These are phyloP conservation scores for Squalus acanthias DNA, from an alignment of 2,797 vertebrate genomes.

Conservation along the genomic window DNA sequence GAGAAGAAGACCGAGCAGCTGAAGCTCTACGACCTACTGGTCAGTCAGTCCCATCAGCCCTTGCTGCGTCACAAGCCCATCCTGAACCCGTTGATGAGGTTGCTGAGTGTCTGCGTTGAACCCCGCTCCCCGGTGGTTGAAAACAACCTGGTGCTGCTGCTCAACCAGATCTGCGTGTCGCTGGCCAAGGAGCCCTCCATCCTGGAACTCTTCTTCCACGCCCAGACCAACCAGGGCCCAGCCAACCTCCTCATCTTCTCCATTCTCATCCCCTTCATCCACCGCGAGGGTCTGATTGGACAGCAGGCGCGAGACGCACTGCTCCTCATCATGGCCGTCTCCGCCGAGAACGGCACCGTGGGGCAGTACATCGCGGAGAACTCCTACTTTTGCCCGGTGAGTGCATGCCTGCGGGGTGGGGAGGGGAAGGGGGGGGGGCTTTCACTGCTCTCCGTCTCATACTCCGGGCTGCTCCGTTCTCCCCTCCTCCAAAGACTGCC, in stretches of 20 bases:
- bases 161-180: slow-evolving; percentile 86
- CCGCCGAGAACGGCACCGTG: slow-evolving; percentile 72
- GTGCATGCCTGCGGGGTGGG: slow-evolving; percentile 37
- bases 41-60: slow-evolving; percentile 84
- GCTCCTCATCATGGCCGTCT: slow-evolving; percentile 90
- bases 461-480: no score
- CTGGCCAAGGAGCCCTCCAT: slow-evolving; percentile 80
- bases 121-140: slow-evolving; percentile 71
- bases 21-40: slow-evolving; percentile 92
- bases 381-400: slow-evolving; percentile 95
- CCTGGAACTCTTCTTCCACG: slow-evolving; percentile 81
- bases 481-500: no score
- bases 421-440: no score
- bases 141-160: slow-evolving; percentile 83
- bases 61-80: slow-evolving; percentile 76
- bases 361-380: slow-evolving; percentile 82
- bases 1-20: slow-evolving; percentile 70
- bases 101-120: slow-evolving; percentile 75
- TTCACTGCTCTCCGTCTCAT: no score
- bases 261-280: slow-evolving; percentile 88
- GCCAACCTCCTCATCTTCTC: slow-evolving; percentile 89
- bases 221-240: slow-evolving; percentile 69
- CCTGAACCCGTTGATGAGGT: slow-evolving; percentile 73
- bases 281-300: slow-evolving; percentile 83
- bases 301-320: slow-evolving; percentile 89